phyloP scores from a whole-genome alignment of 2,797 vertebrate species.

The Thripadectes ignobilis region DNA sequence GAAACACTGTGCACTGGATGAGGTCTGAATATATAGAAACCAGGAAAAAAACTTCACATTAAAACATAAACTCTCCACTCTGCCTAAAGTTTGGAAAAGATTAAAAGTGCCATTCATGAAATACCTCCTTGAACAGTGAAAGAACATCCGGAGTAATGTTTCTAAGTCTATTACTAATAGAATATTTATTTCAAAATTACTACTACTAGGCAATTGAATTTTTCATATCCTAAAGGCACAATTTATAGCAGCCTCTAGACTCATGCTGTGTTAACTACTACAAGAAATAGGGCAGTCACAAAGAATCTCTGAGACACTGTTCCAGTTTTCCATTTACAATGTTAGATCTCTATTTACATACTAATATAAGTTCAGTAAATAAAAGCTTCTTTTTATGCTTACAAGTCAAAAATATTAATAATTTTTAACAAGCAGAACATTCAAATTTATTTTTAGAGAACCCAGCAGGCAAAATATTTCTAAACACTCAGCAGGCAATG shows the following conservation, averaged over 20 bases:
- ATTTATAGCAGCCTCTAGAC: neutral
- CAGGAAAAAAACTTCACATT: neutral
- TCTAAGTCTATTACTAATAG: neutral
- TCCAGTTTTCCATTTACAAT: neutral
- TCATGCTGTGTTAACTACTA: neutral
- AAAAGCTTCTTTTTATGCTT: neutral
- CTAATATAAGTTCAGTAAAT: neutral
- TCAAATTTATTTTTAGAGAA: neutral
- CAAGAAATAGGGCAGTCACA: neutral
- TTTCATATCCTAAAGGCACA: neutral
- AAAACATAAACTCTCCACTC: neutral
- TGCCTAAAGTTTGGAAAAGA: neutral
- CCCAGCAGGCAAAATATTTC: neutral
- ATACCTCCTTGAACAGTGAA: neutral
- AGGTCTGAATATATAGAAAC: neutral
- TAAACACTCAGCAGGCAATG: neutral
- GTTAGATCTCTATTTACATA: neutral
- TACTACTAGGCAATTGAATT: neutral
- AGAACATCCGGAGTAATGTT: neutral
- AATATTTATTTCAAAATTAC: constrained; percentile 12
- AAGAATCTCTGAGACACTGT: neutral
- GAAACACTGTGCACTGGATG: neutral
- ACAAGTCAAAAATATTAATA: neutral
- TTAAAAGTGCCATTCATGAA: neutral
- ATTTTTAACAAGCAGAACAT: neutral